A percentile compares a stretch with the other conserved stretches of the same genome.
phyloP scores from a whole-genome alignment of 1,140 invertebrate genomes.

The Drosophila insularis region DNA sequence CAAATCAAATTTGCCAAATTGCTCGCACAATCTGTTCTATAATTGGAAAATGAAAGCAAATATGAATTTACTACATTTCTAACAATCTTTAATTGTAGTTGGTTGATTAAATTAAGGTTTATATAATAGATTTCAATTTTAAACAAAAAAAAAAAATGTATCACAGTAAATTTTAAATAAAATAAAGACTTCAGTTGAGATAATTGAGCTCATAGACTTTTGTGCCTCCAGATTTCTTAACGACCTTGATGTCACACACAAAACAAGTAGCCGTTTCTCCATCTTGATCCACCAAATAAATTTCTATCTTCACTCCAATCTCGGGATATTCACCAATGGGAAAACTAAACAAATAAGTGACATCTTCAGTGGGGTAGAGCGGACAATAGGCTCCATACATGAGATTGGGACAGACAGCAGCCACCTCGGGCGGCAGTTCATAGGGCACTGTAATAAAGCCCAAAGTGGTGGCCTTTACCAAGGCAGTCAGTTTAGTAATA shows the following conservation, averaged over 20 bases:
- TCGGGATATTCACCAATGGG: constrained; percentile 73
- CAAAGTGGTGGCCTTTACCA: constrained; percentile 69
- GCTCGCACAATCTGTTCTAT: no score
- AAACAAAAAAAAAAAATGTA: constrained; percentile 28
- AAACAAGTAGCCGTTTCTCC: constrained; percentile 64
- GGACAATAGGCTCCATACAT: constrained; percentile 74
- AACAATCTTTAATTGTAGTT: no score
- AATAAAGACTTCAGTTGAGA: constrained; percentile 29
- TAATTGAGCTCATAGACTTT: constrained; percentile 53
- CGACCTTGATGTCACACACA: constrained; percentile 74
- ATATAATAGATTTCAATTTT: not conserved
- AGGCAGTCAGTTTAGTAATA: constrained; percentile 58
- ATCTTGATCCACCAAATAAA: constrained; percentile 75
- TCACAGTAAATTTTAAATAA: constrained; percentile 48
- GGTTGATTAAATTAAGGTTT: not conserved
- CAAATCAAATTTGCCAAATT: no score
- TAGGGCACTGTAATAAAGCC: constrained; percentile 70
- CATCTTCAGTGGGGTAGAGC: constrained; percentile 73
- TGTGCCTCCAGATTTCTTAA: constrained; percentile 36
- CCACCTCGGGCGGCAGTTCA: constrained; percentile 56
- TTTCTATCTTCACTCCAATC: constrained; percentile 72
- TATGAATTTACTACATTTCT: no score
- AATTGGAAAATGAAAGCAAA: no score
- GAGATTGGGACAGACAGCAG: constrained; percentile 67
- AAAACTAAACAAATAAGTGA: constrained; percentile 70